phyloP scores from a whole-genome alignment of 2,113 vertebrate species.

The Coptodon bakossiorum region DNA sequence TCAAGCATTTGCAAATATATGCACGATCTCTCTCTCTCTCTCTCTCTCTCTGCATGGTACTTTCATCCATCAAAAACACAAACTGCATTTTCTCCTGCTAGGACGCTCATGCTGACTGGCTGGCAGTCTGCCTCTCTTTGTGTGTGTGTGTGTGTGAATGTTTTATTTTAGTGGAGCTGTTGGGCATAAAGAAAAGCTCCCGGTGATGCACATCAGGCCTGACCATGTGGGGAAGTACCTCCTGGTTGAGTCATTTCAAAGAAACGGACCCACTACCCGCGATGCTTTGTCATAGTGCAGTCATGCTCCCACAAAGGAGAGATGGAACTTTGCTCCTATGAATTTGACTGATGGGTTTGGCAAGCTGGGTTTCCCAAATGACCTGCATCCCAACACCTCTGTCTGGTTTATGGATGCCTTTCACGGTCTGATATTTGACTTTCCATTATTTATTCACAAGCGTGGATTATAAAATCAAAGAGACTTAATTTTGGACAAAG shows the following conservation, averaged over 20 bases:
- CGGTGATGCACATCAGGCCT: slow-evolving; percentile 13
- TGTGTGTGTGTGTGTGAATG: neutral
- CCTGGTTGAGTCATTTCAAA: slow-evolving; percentile 55
- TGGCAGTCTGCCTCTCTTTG: neutral
- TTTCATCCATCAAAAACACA: slow-evolving; percentile 45
- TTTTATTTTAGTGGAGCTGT: neutral
- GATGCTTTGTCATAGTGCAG: slow-evolving; percentile 59
- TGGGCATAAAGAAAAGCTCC: slow-evolving; percentile 10
- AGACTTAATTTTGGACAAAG: neutral
- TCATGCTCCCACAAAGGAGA: slow-evolving; percentile 18
- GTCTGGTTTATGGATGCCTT: neutral
- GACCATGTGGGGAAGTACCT: slow-evolving; percentile 45
- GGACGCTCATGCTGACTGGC: neutral
- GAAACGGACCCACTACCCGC: slow-evolving; percentile 24
- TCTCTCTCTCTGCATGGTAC: neutral
- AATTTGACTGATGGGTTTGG: neutral
- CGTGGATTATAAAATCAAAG: neutral
- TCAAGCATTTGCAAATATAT: slow-evolving; percentile 53
- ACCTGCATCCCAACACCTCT: neutral
- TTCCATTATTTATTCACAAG: neutral
- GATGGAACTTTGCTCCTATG: neutral
- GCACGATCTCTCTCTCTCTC: neutral
- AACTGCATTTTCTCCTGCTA: slow-evolving; percentile 9
- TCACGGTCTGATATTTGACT: neutral
- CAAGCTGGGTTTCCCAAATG: neutral